Conservation (phyloP, 2,797 vertebrate genomes). For the Gobionotothen gibberifrons region DNA sequence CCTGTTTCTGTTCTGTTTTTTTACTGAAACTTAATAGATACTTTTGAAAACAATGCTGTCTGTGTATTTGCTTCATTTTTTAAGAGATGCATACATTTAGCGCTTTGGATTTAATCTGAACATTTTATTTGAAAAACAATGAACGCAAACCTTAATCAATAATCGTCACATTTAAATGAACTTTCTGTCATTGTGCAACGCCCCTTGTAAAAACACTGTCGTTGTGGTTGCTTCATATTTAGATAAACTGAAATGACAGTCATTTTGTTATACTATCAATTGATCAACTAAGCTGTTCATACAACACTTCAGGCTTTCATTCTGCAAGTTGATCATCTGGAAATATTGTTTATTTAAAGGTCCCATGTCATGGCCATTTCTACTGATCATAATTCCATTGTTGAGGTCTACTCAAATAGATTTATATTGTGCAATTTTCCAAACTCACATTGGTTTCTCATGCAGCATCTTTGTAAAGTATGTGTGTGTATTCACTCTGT, state of each 20-base stretch:
- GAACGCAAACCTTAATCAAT: neutral
- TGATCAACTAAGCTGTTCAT: slow-evolving; percentile 4
- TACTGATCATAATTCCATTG: no score
- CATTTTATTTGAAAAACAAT: neutral
- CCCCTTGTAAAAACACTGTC: neutral
- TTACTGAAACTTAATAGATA: neutral
- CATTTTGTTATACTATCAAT: slow-evolving; percentile 12
- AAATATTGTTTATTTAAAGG: neutral
- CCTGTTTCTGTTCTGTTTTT: neutral
- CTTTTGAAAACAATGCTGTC: neutral
- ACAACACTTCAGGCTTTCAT: slow-evolving; percentile 2
- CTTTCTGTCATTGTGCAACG: neutral
- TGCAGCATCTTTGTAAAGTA: no score
- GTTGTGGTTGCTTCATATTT: slow-evolving; percentile 1
- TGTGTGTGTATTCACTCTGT: no score
- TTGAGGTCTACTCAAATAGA: no score
- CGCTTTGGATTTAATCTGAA: neutral
- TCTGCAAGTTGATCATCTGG: neutral
- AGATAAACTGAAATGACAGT: slow-evolving; percentile 1
- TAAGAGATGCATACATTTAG: neutral
- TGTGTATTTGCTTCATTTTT: neutral
- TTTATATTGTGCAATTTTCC: no score
- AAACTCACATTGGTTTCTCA: no score
- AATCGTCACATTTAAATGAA: no score
- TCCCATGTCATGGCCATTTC: no score